A percentile compares a stretch with the other conserved stretches of the same genome.
Conservation (phyloP, 1,140 invertebrate genomes). For the Zelostemma sp. region DNA sequence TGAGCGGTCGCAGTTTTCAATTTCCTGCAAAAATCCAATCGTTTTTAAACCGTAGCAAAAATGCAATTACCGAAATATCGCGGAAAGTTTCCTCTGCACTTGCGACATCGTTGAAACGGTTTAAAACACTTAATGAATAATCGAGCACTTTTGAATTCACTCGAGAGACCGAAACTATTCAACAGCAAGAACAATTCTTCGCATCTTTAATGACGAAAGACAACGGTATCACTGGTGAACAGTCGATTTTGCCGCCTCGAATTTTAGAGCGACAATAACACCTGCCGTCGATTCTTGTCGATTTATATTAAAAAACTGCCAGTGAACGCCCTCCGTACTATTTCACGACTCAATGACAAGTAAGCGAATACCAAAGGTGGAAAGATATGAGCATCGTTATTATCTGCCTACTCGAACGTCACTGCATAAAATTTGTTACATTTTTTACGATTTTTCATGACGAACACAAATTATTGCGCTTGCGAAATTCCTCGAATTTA, state of each 20-base stretch:
- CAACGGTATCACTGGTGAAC: too few relatives aligned
- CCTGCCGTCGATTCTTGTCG: constrained; percentile 34
- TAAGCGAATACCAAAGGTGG: constrained; percentile 32
- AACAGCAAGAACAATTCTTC: constrained; percentile 8
- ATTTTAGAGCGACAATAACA: constrained; percentile 25
- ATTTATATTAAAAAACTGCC: constrained; percentile 49
- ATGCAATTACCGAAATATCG: constrained; percentile 32
- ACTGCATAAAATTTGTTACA: constrained; percentile 13
- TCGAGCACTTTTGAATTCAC: constrained; percentile 7
- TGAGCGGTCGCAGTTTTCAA: too few relatives aligned
- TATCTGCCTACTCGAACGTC: background rate
- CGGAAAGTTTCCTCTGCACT: constrained; percentile 31
- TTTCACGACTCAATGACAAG: constrained; percentile 43
- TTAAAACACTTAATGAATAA: background rate
- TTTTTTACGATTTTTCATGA: constrained; percentile 9
- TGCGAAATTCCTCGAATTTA: too few relatives aligned
- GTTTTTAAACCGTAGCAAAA: too few relatives aligned
- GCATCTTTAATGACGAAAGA: constrained; percentile 28
- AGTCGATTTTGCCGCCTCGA: constrained; percentile 9
- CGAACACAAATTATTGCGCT: too few relatives aligned
- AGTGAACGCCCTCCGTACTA: constrained; percentile 42
- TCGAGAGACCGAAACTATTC: constrained; percentile 21
- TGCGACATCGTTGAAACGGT: background rate
- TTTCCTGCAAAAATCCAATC: too few relatives aligned
- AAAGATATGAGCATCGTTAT: constrained; percentile 39